phyloP scores from a whole-genome alignment of 2,888 invertebrate species.

The Caenorhabditis afra region DNA sequence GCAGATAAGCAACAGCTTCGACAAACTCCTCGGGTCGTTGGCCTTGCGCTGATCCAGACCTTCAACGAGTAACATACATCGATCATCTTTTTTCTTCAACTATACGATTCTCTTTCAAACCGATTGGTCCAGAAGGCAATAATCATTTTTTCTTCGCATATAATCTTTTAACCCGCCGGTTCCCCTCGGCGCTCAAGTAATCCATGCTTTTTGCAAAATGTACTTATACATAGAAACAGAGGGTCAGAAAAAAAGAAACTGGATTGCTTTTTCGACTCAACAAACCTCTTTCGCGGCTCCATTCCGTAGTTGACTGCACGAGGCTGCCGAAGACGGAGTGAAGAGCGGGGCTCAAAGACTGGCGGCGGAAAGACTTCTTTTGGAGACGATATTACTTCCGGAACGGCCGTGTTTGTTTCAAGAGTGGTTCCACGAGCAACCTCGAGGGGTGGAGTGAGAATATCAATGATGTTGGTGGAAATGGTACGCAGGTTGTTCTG shows the following conservation, averaged over 20 bases:
- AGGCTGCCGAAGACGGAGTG: constrained; percentile 38
- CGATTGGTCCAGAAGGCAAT: constrained; percentile 38
- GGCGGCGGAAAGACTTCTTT: constrained; percentile 47
- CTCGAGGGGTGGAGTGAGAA: constrained; percentile 76
- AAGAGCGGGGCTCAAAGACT: constrained; percentile 42
- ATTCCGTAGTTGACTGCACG: constrained; percentile 43
- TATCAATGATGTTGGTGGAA: constrained; percentile 67
- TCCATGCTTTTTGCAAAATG: constrained; percentile 48
- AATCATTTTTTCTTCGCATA: constrained; percentile 41
- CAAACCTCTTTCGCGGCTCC: constrained; percentile 52
- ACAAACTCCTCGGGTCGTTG: constrained; percentile 67
- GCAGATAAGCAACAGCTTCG: constrained; percentile 73
- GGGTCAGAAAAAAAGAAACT: constrained; percentile 45
- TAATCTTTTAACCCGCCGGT: constrained; percentile 56
- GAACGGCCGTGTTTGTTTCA: constrained; percentile 44
- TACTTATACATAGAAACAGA: constrained; percentile 37
- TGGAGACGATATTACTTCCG: constrained; percentile 39
- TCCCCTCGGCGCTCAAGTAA: constrained; percentile 18
- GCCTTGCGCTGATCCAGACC: constrained; percentile 48
- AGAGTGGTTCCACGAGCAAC: constrained; percentile 60
- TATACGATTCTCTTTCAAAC: constrained; percentile 42
- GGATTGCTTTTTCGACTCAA: constrained; percentile 15
- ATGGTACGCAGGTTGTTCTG: constrained; percentile 23
- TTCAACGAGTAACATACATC: constrained; percentile 33
- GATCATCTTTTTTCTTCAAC: constrained; percentile 35